These are phyloP conservation scores for Euwallacea similis DNA, from an alignment of 1,140 invertebrate species.

Conservation along the genomic window DNA sequence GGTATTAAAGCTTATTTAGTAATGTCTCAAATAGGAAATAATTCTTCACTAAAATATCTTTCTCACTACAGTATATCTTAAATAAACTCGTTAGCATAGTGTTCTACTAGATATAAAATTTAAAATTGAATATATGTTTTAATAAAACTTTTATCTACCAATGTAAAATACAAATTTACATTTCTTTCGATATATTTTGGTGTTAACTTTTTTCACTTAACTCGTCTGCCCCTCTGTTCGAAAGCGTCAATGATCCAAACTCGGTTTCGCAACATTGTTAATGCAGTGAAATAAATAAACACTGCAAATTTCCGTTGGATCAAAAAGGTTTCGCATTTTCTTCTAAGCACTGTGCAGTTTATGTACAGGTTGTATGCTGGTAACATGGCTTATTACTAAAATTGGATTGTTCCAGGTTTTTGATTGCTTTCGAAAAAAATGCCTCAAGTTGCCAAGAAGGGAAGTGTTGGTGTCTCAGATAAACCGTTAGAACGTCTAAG, in stretches of 20 bases:
- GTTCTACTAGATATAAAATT: constrained; percentile 49
- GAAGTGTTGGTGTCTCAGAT: neutral
- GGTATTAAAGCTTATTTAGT: constrained; percentile 43
- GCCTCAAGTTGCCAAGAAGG: neutral
- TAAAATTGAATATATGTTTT: constrained; percentile 47
- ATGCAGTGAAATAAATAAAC: too few species aligned
- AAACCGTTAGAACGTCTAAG: too few species aligned
- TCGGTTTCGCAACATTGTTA: neutral
- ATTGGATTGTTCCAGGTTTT: constrained; percentile 45
- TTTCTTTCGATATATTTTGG: constrained; percentile 48
- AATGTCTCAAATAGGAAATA: constrained; percentile 42
- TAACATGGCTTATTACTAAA: constrained; percentile 21
- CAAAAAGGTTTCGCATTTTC: neutral
- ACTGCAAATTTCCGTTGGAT: neutral
- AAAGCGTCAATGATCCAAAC: constrained; percentile 8
- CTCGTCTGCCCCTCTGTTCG: neutral
- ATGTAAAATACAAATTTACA: constrained; percentile 50
- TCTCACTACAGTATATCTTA: constrained; percentile 48
- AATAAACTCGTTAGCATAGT: constrained; percentile 48
- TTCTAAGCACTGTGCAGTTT: constrained; percentile 18
- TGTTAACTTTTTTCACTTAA: constrained; percentile 33
- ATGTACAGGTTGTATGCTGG: constrained; percentile 34
- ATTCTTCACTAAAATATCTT: constrained; percentile 46
- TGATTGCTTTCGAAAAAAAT: constrained; percentile 39
- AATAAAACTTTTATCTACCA: constrained; percentile 44